Conservation (phyloP, 2,797 vertebrate genomes). For the Enteromius thamalakanensis region DNA sequence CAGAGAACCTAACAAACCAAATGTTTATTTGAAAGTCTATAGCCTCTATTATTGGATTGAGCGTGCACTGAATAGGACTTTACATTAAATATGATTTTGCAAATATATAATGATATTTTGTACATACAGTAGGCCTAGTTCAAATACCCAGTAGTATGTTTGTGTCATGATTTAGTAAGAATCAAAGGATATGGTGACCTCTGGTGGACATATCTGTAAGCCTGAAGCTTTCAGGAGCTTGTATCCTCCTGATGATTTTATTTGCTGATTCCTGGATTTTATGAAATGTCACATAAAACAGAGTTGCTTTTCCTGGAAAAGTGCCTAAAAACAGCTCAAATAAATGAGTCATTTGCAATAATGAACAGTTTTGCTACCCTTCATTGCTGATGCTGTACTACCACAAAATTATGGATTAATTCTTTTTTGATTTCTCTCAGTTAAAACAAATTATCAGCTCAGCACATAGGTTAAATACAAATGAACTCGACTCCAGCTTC, state of each 20-base stretch:
- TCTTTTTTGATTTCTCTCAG: background rate
- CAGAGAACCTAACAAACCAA: background rate
- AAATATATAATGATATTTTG: background rate
- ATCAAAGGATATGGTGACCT: conserved; percentile 19
- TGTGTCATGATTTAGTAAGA: background rate
- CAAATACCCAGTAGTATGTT: background rate
- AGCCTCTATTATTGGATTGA: conserved; percentile 18
- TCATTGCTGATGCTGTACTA: background rate
- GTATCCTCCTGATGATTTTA: background rate
- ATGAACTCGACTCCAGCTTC: background rate
- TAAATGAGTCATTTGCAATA: background rate
- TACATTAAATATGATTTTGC: background rate
- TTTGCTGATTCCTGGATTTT: background rate
- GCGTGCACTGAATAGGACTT: background rate
- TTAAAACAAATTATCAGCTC: background rate
- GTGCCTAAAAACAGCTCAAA: background rate
- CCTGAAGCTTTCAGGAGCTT: background rate
- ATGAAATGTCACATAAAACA: background rate
- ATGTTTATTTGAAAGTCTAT: conserved; percentile 22
- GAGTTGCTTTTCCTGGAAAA: background rate
- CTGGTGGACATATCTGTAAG: conserved; percentile 29
- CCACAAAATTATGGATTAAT: background rate
- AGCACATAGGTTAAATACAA: background rate
- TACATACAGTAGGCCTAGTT: background rate
- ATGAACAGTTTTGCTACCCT: background rate